phyloP scores from a whole-genome alignment of 2,888 invertebrate species.

The Euclidia mi region DNA sequence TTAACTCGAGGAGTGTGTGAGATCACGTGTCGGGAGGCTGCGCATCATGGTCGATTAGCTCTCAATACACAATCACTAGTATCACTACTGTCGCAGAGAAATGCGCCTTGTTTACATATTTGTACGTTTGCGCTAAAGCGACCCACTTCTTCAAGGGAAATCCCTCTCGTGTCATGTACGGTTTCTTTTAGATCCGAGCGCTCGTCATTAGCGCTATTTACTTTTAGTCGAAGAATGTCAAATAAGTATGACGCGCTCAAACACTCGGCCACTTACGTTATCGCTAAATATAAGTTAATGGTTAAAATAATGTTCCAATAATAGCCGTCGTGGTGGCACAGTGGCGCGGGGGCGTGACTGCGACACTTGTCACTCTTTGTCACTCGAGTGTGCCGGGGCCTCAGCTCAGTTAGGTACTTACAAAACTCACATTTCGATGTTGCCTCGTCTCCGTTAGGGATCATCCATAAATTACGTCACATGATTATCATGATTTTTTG shows the following conservation, averaged over 20 bases:
- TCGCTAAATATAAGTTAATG: slow-evolving; percentile 13
- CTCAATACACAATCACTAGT: slow-evolving; percentile 31
- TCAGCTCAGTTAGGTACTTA: too few relatives aligned
- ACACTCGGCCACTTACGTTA: slow-evolving; percentile 8
- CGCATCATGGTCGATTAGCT: slow-evolving; percentile 30
- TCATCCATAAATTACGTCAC: too few relatives aligned
- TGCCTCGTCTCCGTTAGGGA: too few relatives aligned
- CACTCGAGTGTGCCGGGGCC: too few relatives aligned
- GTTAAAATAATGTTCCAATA: slow-evolving; percentile 13
- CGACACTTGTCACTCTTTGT: not conserved
- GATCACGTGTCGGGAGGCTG: too few relatives aligned
- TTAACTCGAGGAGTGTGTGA: too few relatives aligned
- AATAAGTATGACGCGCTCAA: slow-evolving; percentile 29
- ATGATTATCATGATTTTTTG: too few relatives aligned
- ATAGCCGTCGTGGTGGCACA: not conserved
- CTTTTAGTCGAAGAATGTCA: slow-evolving; percentile 30
- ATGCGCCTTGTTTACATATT: slow-evolving; percentile 18
- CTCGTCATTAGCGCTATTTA: slow-evolving; percentile 13
- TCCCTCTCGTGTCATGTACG: not conserved
- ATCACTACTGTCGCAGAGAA: slow-evolving; percentile 16
- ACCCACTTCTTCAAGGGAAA: slow-evolving; percentile 10
- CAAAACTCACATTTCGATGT: too few relatives aligned
- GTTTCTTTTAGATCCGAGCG: slow-evolving; percentile 2
- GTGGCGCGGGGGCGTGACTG: not conserved
- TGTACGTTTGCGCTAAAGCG: not conserved